Percentiles rank a stretch among this genome's conserved stretches.
Evolutionary conservation across 2,888 invertebrate genomes (phyloP).

Genomic region (Drosophila testacea): DNA sequence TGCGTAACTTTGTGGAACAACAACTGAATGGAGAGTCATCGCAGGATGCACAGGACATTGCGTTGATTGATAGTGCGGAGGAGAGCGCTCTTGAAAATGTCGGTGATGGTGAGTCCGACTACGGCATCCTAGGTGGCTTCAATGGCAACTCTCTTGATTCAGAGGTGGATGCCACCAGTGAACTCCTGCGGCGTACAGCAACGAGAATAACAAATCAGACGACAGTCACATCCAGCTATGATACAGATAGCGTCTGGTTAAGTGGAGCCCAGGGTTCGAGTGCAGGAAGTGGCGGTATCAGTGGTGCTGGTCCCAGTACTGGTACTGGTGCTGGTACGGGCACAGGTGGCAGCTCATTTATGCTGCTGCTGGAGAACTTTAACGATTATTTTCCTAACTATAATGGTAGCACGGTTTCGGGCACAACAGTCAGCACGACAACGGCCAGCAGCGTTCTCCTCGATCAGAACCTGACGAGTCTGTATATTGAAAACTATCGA

Average conservation of each 20-base stretch:
- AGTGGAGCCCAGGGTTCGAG: slow-evolving; percentile 12
- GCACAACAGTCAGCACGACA: slow-evolving; percentile 74
- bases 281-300: slow-evolving; percentile 7
- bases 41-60: slow-evolving; percentile 76
- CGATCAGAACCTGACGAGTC: slow-evolving; percentile 81
- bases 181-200: slow-evolving; percentile 64
- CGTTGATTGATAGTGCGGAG: slow-evolving; percentile 83
- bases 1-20: slow-evolving; percentile 70
- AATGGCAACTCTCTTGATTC: slow-evolving; percentile 39
- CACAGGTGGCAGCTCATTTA: slow-evolving; percentile 85
- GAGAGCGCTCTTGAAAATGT: slow-evolving; percentile 75
- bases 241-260: slow-evolving; percentile 49
- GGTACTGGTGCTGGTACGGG: slow-evolving; percentile 29
- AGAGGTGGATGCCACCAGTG: slow-evolving; percentile 42
- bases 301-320: slow-evolving; percentile 13
- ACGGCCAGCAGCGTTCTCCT: slow-evolving; percentile 74
- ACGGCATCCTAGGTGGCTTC: slow-evolving; percentile 71
- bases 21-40: slow-evolving; percentile 54
- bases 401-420: slow-evolving; percentile 84
- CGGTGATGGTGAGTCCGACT: slow-evolving; percentile 77
- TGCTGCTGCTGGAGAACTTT: slow-evolving; percentile 91
- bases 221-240: slow-evolving; percentile 22
- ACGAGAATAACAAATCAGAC: slow-evolving; percentile 60
- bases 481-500: slow-evolving; percentile 81
- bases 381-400: slow-evolving; percentile 91